Evolutionary conservation across 2,113 vertebrate species (phyloP).

Genomic region (Sarotherodon lohbergeri): DNA sequence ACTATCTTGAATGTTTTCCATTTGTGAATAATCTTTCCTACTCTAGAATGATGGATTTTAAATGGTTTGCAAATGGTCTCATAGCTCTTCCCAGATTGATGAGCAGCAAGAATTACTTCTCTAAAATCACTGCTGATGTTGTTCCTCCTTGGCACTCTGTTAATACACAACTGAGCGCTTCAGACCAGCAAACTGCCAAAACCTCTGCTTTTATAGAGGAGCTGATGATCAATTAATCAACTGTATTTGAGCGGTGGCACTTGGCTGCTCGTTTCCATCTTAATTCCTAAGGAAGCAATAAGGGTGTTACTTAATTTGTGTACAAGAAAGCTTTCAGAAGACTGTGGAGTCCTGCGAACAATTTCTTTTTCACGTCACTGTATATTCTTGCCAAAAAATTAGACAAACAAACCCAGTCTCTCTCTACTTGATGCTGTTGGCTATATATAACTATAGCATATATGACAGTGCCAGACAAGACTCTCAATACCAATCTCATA

Average conservation of each 20-base stretch:
- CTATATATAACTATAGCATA: neutral
- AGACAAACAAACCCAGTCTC: neutral
- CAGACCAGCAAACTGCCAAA: neutral
- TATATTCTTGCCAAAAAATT: neutral
- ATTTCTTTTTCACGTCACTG: neutral
- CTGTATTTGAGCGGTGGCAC: neutral
- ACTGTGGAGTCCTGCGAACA: neutral
- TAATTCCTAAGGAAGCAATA: neutral
- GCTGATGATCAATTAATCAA: neutral
- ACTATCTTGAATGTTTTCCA: neutral
- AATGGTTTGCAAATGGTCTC: neutral
- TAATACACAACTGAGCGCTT: neutral
- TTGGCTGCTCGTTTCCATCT: neutral
- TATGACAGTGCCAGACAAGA: neutral
- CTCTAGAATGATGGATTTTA: neutral
- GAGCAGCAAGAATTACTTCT: neutral
- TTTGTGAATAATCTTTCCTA: neutral
- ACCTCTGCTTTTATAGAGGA: neutral
- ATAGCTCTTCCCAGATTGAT: neutral
- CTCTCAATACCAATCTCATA: neutral
- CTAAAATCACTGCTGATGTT: neutral
- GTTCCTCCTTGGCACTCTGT: neutral
- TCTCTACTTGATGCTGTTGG: neutral
- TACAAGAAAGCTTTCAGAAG: neutral
- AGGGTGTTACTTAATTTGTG: neutral